Conservation (phyloP, 1,140 invertebrate species). For the Neodiprion lecontei region DNA sequence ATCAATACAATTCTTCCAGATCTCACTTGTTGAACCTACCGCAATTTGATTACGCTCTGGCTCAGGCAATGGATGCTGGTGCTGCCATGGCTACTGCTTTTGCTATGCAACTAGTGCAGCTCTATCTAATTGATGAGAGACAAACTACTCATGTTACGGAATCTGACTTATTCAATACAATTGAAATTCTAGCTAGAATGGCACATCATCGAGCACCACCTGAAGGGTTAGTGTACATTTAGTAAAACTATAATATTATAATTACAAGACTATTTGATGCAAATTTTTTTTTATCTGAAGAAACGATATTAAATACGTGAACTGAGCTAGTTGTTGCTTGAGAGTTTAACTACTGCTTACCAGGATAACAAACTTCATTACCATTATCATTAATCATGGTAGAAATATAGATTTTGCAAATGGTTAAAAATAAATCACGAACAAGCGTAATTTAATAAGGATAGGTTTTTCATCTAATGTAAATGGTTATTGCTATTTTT, state of each 20-base stretch:
- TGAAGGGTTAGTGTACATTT: slow-evolving; percentile 69
- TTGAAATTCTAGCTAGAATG: slow-evolving; percentile 81
- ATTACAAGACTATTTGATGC: not conserved
- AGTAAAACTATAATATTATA: slow-evolving; percentile 13
- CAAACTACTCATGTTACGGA: slow-evolving; percentile 80
- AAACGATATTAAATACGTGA: not conserved
- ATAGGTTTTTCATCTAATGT: not conserved
- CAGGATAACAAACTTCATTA: not conserved
- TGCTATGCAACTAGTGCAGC: slow-evolving; percentile 89
- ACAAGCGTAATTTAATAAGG: not conserved
- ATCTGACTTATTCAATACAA: slow-evolving; percentile 83
- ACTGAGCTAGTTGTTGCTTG: not conserved
- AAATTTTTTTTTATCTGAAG: not conserved
- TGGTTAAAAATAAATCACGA: not conserved
- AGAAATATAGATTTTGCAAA: no score
- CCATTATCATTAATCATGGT: not conserved
- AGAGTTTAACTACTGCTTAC: not conserved
- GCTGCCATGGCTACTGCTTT: slow-evolving; percentile 86
- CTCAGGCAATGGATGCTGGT: slow-evolving; percentile 87
- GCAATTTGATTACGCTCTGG: slow-evolving; percentile 86
- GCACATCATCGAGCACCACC: slow-evolving; percentile 79
- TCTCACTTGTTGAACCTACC: slow-evolving; percentile 71
- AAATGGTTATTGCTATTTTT: not conserved
- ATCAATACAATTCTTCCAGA: slow-evolving; percentile 34
- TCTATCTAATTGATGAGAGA: slow-evolving; percentile 88